These are phyloP conservation scores for Coptodon bakossiorum DNA, from an alignment of 2,113 vertebrate species.

Conservation along the genomic window DNA sequence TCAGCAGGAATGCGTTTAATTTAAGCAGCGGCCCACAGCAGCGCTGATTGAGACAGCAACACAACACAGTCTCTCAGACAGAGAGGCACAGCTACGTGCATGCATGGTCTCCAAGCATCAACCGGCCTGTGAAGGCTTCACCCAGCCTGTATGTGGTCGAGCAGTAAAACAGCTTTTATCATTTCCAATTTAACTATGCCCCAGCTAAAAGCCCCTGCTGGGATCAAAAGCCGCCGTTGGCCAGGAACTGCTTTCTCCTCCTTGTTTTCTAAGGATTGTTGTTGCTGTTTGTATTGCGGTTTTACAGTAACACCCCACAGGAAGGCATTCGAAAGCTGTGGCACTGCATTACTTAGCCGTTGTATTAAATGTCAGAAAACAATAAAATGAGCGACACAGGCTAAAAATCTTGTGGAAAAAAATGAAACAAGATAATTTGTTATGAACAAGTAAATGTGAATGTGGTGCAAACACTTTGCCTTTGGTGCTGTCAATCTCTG, in stretches of 20 bases:
- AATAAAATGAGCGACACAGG: not conserved
- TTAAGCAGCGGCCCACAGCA: constrained; percentile 24
- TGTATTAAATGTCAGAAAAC: not conserved
- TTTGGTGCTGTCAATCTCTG: constrained; percentile 33
- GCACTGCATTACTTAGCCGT: not conserved
- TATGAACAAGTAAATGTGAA: not conserved
- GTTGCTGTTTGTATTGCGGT: constrained; percentile 19
- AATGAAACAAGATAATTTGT: not conserved
- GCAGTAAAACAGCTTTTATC: constrained; percentile 68
- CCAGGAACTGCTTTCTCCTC: constrained; percentile 1
- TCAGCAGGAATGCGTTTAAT: constrained; percentile 61
- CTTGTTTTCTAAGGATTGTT: not conserved
- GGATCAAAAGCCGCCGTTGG: constrained; percentile 56
- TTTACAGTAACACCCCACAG: not conserved
- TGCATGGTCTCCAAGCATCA: constrained; percentile 10
- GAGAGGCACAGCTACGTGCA: constrained; percentile 18
- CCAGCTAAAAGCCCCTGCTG: constrained; percentile 42
- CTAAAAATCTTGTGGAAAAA: not conserved
- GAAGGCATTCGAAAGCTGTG: not conserved
- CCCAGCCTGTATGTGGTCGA: constrained; percentile 42
- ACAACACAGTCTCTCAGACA: constrained; percentile 5
- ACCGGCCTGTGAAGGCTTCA: constrained; percentile 30
- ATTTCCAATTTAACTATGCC: constrained; percentile 61
- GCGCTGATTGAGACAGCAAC: constrained; percentile 36
- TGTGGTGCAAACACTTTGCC: not conserved